These are phyloP conservation scores for Caenorhabditis becei DNA, from an alignment of 2,888 invertebrate species.

Conservation along the genomic window DNA sequence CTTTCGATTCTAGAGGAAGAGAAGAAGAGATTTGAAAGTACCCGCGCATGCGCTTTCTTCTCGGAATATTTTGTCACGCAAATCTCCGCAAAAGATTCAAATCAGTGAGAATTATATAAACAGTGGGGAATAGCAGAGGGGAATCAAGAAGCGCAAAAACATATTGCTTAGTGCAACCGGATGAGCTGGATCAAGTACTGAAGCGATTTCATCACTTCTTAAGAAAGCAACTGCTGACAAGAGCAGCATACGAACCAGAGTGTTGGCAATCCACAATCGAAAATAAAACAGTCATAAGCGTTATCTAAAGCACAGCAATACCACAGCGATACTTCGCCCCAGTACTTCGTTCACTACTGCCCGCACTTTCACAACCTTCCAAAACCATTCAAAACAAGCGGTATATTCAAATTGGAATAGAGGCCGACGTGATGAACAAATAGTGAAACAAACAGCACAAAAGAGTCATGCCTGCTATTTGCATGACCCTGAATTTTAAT, in stretches of 20 bases:
- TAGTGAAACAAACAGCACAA: constrained; percentile 42
- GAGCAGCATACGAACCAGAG: too few species aligned
- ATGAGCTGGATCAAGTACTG: too few species aligned
- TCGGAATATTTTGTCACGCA: neutral
- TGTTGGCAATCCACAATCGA: too few species aligned
- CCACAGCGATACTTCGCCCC: too few species aligned
- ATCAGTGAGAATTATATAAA: neutral
- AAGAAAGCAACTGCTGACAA: too few species aligned
- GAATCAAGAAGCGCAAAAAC: too few species aligned
- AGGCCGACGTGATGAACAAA: constrained; percentile 46
- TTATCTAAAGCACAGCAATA: too few species aligned
- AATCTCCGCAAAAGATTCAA: too few species aligned
- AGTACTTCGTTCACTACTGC: neutral
- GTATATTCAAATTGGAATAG: constrained; percentile 38
- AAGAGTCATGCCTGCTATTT: constrained; percentile 43
- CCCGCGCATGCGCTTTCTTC: neutral
- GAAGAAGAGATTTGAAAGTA: constrained; percentile 13
- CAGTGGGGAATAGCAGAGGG: neutral
- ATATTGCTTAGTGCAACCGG: too few species aligned
- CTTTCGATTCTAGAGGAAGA: constrained; percentile 16
- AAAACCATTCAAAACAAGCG: constrained; percentile 13
- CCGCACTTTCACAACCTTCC: constrained; percentile 1
- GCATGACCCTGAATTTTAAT: constrained; percentile 60
- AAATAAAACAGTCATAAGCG: too few species aligned
- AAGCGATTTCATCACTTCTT: too few species aligned